Evolutionary conservation across 2,797 vertebrate genomes (phyloP), one percentile per base, ranked within the genome.

Genomic region (Tachyglossus aculeatus): DNA sequence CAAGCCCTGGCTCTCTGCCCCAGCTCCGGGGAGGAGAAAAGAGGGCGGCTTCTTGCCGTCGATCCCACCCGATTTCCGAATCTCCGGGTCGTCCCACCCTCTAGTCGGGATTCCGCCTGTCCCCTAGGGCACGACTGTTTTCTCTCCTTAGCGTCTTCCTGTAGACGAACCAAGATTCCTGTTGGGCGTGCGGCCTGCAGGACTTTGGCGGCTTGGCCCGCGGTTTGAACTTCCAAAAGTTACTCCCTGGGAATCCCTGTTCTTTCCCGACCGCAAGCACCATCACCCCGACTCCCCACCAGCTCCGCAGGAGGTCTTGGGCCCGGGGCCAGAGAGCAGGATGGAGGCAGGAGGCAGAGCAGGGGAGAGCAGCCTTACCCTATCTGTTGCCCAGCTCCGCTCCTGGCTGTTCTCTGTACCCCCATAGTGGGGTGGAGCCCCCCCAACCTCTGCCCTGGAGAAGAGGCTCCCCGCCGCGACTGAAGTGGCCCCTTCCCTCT

Each of bases 311-410:
- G 24, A 50, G 67, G 59, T 50, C 71, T 68, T 52, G 71, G 78
- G 74, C 68, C 29, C 77, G 71, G 73, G 74, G 80, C 84, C 80
- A 77, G 76, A 83, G 74, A 76, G 71, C 62, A 14, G 13, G 54
- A 58, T 29, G 34, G 62, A n/a, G 55, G 36, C 16, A n/a, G 37
- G 29, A 32, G 44, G 40, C 54, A 69, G 24, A 38, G 19, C 8
- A 41, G 13, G 66, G 64, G 70, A 78, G 63, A 39, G 58, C 12
- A 5, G 44, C 60, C 41, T 55, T 64, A 59, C 10, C 21, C 38
- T 10, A 12, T 21, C 14, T 55, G 32, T 62, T 33, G 38, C 55
- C 64, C 31, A 25, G 68, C 14, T 13, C 5, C 13, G 38, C 38
- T n/a, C 18, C 7, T 9, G 13, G 4, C 6, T n/a, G 39, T 12